Percentiles rank a stretch among this genome's conserved stretches.
Conservation (phyloP, 1,140 invertebrate species). For the Aphidius ervi region DNA sequence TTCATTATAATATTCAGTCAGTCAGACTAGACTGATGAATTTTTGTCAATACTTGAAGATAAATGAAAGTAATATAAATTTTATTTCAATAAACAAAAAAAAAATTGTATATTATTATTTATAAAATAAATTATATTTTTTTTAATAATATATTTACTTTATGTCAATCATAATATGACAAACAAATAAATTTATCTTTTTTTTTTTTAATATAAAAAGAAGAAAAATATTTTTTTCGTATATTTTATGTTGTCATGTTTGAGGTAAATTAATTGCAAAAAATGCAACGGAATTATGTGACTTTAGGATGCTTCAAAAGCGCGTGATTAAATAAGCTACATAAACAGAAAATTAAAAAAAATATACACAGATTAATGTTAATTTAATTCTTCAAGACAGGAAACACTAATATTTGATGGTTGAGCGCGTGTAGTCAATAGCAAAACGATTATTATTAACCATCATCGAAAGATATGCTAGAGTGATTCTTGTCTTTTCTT, state of each 20-base stretch:
- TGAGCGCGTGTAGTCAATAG: background rate
- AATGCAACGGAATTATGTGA: slow-evolving; percentile 5
- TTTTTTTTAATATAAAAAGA: too few relatives aligned
- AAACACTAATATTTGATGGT: slow-evolving; percentile 5
- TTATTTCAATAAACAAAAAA: too few relatives aligned
- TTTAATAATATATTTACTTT: too few relatives aligned
- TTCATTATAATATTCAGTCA: background rate
- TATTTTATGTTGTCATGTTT: too few relatives aligned
- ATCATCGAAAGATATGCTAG: slow-evolving; percentile 16
- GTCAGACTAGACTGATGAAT: background rate
- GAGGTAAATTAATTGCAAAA: slow-evolving; percentile 11
- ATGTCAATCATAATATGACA: too few relatives aligned
- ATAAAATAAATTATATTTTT: too few relatives aligned
- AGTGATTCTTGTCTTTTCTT: slow-evolving; percentile 11
- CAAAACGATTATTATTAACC: slow-evolving; percentile 14
- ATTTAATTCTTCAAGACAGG: slow-evolving; percentile 1
- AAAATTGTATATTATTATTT: too few relatives aligned
- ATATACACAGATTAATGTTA: slow-evolving; percentile 1
- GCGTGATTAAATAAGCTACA: slow-evolving; percentile 9
- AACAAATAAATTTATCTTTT: too few relatives aligned
- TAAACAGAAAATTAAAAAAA: background rate
- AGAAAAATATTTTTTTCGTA: too few relatives aligned
- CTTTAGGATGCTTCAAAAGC: too few relatives aligned
- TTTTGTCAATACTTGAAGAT: too few relatives aligned
- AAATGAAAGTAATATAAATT: too few relatives aligned